A percentile compares a stretch with the other conserved stretches of the same genome.
Conservation (phyloP, 2,113 vertebrate species). For the Phaethon lepturus region DNA sequence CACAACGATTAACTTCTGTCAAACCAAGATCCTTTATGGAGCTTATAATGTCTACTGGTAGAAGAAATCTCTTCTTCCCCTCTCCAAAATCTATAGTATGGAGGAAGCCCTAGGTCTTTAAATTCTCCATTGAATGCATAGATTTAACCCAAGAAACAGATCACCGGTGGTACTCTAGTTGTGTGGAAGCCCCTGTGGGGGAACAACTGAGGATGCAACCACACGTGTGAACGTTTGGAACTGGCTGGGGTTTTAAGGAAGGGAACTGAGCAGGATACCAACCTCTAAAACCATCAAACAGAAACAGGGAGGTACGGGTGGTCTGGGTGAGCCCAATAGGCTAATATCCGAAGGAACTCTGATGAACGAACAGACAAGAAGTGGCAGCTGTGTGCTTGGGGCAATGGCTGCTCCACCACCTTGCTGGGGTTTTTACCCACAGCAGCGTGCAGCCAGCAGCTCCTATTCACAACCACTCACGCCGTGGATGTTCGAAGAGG, state of each 20-base stretch:
- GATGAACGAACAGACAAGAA: accelerated
- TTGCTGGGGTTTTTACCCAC: not conserved
- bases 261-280: not conserved
- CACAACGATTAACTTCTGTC: not conserved
- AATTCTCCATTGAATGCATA: not conserved
- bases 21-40: not conserved
- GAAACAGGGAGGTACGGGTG: accelerated
- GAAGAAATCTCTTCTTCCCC: not conserved
- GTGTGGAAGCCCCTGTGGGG: not conserved
- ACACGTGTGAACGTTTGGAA: not conserved
- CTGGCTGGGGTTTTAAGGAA: not conserved
- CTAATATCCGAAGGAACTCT: not conserved
- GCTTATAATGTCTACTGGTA: not conserved
- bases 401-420: not conserved
- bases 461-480: not conserved
- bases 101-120: not conserved
- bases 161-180: accelerated
- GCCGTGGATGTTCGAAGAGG: not conserved
- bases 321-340: not conserved
- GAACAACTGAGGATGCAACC: not conserved
- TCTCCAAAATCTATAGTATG: not conserved
- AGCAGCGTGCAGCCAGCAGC: not conserved
- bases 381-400: not conserved
- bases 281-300: not conserved
- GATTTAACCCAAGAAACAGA: not conserved